Conservation (phyloP, 1,140 invertebrate species). For the Heliothis virescens region DNA sequence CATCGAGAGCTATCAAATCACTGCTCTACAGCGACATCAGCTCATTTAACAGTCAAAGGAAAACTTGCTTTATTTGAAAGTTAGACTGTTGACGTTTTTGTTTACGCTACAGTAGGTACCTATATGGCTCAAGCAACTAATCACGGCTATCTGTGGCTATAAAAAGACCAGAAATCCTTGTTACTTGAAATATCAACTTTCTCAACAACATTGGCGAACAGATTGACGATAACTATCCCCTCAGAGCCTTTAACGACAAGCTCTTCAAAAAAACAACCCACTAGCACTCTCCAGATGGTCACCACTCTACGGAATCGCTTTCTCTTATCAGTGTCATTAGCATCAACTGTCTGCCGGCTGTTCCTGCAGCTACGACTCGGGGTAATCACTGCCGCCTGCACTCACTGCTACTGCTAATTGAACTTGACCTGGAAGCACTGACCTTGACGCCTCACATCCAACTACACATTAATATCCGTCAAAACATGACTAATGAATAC, state of each 20-base stretch:
- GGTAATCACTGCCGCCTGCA: neutral
- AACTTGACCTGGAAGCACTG: slow-evolving; percentile 4
- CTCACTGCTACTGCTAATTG: neutral
- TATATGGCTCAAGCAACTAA: too few relatives aligned
- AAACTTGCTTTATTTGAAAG: too few relatives aligned
- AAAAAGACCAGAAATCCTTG: too few relatives aligned
- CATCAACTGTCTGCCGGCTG: neutral
- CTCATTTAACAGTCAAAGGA: too few relatives aligned
- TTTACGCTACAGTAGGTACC: too few relatives aligned
- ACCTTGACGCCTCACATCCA: neutral
- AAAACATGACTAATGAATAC: neutral
- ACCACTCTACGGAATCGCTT: neutral
- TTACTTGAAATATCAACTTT: too few relatives aligned
- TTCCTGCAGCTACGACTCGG: neutral
- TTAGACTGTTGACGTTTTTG: too few relatives aligned
- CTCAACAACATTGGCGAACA: too few relatives aligned
- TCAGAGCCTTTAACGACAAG: neutral
- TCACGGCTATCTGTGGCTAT: too few relatives aligned
- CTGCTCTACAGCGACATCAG: too few relatives aligned
- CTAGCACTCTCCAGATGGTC: neutral
- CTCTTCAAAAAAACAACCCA: neutral
- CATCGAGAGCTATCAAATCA: too few relatives aligned
- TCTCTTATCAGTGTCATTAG: neutral
- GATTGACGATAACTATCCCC: too few relatives aligned
- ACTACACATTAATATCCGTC: neutral